Evolutionary conservation across 1,140 invertebrate species (phyloP), one percentile per base, ranked within the genome.

Genomic region (Panonychus citri): DNA sequence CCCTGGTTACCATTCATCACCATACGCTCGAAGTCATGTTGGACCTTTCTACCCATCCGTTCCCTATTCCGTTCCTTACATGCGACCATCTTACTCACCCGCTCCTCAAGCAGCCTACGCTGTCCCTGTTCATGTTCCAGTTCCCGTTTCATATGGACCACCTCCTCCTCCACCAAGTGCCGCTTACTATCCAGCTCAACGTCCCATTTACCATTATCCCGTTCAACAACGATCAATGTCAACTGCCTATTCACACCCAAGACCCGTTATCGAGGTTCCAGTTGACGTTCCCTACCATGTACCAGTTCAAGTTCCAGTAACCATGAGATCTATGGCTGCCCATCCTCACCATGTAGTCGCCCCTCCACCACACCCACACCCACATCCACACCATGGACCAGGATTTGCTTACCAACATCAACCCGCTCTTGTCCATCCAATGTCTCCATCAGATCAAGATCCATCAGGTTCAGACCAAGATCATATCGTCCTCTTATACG

Each of bases 121-220:
- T 4, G 43, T 51, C 7, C 55, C 55, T 17, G 55, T 56, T 8
- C 55, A 56, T 21, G 26, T 56, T 12, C 53, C 53, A 42, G 30
- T 40, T 13, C 55, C 55, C 3, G 37, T 37, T 7, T 25, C 15
- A 8, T 52, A 52, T 30, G 15, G 15, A 10, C 15, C 50, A 26
- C 10, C 50, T 30, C 27, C 7, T 10, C 5, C 43, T 48, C n/a
- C 43, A 30, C 53, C 53, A 13, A 39, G 39, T 28, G 21, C 40
- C 15, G 13, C 39, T 2, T 48, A 55, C 40, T 27, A 52, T 5
- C 30, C 30, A 34, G 42, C 42, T 46, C 54, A 55, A 25, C 7
- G 54, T 40, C 54, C 39, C 19, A 34, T 55, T 15, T 55, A 43
- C 39, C 54, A 55, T 15, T 55, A 39, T 30, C 54, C 54, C n/a